Evolutionary conservation across 2,797 vertebrate species (phyloP).

Genomic region (Sebastes goodei): DNA sequence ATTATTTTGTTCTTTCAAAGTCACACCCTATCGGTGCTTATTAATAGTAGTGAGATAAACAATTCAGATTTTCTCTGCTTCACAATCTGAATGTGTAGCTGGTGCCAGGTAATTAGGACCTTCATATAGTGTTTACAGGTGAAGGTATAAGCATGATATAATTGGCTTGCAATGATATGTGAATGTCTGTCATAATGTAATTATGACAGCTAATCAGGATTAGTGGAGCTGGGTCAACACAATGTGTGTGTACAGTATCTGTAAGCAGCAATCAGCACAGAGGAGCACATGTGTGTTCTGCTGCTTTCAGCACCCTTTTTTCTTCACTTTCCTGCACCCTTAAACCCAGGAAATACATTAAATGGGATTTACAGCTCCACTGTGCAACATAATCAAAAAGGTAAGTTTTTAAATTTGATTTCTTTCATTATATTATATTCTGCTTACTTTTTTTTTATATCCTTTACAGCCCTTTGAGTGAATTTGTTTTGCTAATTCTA

Average conservation of each 20-base stretch:
- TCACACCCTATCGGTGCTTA: not conserved
- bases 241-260: slow-evolving; percentile 14
- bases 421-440: not conserved
- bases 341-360: slow-evolving; percentile 17
- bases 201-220: slow-evolving; percentile 85
- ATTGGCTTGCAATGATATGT: slow-evolving; percentile 71
- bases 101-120: slow-evolving; percentile 25
- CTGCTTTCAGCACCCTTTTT: not conserved
- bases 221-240: slow-evolving; percentile 77
- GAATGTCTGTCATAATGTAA: slow-evolving; percentile 71
- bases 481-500: not conserved
- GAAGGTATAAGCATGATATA: slow-evolving; percentile 68
- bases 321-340: not conserved
- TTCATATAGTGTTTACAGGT: slow-evolving; percentile 21
- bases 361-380: slow-evolving; percentile 48
- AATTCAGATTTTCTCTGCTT: not conserved
- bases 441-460: not conserved
- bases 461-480: not conserved
- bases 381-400: slow-evolving; percentile 26
- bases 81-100: not conserved
- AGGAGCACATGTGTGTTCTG: slow-evolving; percentile 18
- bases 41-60: not conserved
- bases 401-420: slow-evolving; percentile 41
- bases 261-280: slow-evolving; percentile 12
- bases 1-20: not conserved